These are phyloP conservation scores for Orthochromis malagaraziensis DNA, from an alignment of 2,113 vertebrate genomes.

Conservation along the genomic window DNA sequence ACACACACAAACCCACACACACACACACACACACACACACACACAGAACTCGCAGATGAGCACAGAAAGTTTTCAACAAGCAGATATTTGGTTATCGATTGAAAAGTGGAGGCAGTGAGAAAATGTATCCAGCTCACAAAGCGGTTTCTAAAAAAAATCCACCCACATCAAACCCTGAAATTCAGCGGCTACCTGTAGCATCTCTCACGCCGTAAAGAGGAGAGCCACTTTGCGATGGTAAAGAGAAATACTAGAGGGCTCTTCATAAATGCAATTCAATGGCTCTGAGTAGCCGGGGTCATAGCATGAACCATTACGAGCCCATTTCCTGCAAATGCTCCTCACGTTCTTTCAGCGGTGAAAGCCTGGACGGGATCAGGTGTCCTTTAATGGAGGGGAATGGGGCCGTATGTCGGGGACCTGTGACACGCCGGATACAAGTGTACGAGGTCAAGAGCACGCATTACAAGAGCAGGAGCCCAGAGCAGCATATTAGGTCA, in stretches of 20 bases:
- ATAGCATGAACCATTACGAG: constrained; percentile 19
- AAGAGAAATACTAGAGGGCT: constrained; percentile 45
- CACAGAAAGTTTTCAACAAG: not conserved
- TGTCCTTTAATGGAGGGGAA: constrained; percentile 67
- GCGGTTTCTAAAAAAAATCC: constrained; percentile 7
- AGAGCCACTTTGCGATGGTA: constrained; percentile 31
- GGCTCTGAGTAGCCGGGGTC: constrained; percentile 45
- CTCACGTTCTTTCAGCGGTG: constrained; percentile 26
- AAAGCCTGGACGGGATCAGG: constrained; percentile 51
- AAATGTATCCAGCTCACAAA: not conserved
- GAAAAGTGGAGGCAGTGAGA: not conserved
- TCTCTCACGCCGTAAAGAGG: constrained; percentile 32
- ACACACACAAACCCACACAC: not conserved
- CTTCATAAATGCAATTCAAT: constrained; percentile 42
- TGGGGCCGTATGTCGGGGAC: constrained; percentile 27
- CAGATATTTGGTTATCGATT: not conserved
- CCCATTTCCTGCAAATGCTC: constrained; percentile 47
- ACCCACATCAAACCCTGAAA: constrained; percentile 29
- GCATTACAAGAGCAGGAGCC: constrained; percentile 8
- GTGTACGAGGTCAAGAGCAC: constrained; percentile 24
- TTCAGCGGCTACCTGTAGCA: constrained; percentile 33
- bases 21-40: not conserved
- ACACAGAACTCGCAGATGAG: not conserved
- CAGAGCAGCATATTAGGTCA: constrained; percentile 1
- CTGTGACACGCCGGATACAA: constrained; percentile 37